These are phyloP conservation scores for Exaiptasia diaphana DNA, from an alignment of 64 coral and sea anemone species.

Conservation along the genomic window DNA sequence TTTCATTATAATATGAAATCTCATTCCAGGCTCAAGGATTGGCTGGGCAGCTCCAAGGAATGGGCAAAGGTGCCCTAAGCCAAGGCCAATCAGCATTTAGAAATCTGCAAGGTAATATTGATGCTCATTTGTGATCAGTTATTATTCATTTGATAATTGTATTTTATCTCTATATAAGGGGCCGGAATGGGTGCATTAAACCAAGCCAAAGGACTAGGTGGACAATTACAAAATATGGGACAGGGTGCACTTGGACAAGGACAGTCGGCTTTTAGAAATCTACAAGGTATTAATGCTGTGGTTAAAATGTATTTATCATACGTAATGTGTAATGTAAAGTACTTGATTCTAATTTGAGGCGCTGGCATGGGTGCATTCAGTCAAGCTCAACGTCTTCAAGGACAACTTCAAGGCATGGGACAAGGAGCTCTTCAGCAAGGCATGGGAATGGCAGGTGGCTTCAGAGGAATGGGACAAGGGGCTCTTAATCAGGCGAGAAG, in stretches of 20 bases:
- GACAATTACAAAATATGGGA: not conserved
- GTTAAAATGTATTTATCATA: too few species aligned
- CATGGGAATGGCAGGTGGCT: constrained; percentile 12
- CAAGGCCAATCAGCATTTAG: constrained; percentile 13
- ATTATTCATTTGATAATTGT: not conserved
- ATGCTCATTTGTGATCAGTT: not conserved
- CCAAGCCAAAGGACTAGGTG: constrained; percentile 3
- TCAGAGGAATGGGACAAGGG: constrained; percentile 1
- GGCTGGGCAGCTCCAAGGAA: constrained; percentile 36
- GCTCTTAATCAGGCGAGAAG: not conserved
- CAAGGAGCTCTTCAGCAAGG: constrained; percentile 44
- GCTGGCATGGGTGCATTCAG: not conserved
- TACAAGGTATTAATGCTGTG: too few species aligned
- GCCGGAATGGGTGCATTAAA: constrained; percentile 19
- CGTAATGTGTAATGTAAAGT: too few species aligned
- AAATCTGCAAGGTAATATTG: not conserved
- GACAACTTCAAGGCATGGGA: constrained; percentile 15
- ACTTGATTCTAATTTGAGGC: too few species aligned
- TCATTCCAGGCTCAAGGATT: constrained; percentile 46
- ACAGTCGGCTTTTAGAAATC: not conserved
- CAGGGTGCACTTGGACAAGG: not conserved
- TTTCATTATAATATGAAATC: too few species aligned
- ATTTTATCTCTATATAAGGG: not conserved
- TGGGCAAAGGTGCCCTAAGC: constrained; percentile 41
- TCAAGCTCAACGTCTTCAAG: not conserved